Percentiles rank a stretch among this genome's conserved stretches.
These are phyloP conservation scores for Rapana venosa DNA, from an alignment of 2,888 invertebrate species.

Conservation along the genomic window DNA sequence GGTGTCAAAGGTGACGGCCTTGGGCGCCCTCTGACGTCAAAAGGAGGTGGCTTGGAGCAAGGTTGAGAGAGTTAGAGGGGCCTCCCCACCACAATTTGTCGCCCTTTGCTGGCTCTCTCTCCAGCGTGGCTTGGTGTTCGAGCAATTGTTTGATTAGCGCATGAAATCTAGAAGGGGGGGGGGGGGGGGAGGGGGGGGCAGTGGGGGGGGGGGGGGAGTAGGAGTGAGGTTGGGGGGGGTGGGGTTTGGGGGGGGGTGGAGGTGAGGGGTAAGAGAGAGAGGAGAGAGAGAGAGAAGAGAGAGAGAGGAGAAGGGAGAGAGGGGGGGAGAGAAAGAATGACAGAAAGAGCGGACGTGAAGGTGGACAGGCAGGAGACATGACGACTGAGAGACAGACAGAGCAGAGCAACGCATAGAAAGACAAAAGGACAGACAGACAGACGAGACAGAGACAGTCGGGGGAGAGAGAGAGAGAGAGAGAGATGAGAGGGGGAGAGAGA, in stretches of 20 bases:
- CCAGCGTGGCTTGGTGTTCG: not conserved
- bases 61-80: conserved; percentile 14
- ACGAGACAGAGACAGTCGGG: too few species aligned
- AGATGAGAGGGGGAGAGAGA: too few species aligned
- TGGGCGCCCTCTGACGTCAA: conserved; percentile 36
- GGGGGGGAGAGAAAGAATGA: not conserved
- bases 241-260: too few species aligned
- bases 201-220: not conserved
- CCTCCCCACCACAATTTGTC: conserved; percentile 27
- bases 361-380: too few species aligned
- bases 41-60: not conserved
- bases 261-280: not conserved
- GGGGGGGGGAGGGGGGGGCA: not conserved
- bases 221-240: not conserved
- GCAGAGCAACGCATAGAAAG: not conserved
- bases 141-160: conserved; percentile 33
- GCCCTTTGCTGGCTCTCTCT: conserved; percentile 29
- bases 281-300: not conserved
- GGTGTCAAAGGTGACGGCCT: conserved; percentile 24
- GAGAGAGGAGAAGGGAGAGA: not conserved
- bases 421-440: not conserved
- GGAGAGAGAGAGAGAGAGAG: not conserved
- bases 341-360: not conserved
- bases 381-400: not conserved
- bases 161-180: not conserved